phyloP scores from a whole-genome alignment of 1,140 invertebrate genomes.

The Ostrea edulis region DNA sequence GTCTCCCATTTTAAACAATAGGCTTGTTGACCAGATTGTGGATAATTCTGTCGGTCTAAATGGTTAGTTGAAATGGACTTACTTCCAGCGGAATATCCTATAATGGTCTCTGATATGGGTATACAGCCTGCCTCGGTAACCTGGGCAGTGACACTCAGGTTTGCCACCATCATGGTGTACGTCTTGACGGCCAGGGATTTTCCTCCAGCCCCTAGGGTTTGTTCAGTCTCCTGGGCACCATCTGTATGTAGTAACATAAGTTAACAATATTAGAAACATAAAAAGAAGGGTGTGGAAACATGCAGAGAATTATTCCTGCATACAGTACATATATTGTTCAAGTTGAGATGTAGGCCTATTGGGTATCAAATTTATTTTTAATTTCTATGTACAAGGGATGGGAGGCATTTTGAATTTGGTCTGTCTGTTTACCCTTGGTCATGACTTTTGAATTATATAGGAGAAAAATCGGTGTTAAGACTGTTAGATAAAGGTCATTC shows the following conservation, averaged over 20 bases:
- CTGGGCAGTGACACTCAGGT: not conserved
- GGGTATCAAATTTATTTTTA: too few relatives aligned
- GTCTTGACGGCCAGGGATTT: not conserved
- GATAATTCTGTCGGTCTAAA: too few relatives aligned
- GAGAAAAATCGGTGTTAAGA: too few relatives aligned
- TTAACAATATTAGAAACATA: not conserved
- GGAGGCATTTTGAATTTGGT: too few relatives aligned
- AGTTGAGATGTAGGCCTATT: too few relatives aligned
- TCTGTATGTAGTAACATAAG: not conserved
- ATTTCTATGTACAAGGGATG: too few relatives aligned
- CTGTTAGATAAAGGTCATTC: too few relatives aligned
- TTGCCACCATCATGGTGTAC: not conserved
- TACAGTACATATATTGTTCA: too few relatives aligned
- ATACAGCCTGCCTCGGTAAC: slow-evolving; percentile 20
- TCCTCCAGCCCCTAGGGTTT: not conserved
- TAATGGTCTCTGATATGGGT: not conserved
- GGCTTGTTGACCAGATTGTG: too few relatives aligned
- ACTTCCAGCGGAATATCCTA: slow-evolving; percentile 1
- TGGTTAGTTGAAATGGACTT: not conserved
- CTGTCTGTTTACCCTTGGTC: too few relatives aligned
- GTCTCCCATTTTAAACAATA: too few relatives aligned
- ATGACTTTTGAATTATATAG: too few relatives aligned
- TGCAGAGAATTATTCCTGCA: not conserved
- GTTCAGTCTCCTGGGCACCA: not conserved
- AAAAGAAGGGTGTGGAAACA: not conserved